phyloP scores from a whole-genome alignment of 2,888 invertebrate genomes.

The Tetranychus piercei region DNA sequence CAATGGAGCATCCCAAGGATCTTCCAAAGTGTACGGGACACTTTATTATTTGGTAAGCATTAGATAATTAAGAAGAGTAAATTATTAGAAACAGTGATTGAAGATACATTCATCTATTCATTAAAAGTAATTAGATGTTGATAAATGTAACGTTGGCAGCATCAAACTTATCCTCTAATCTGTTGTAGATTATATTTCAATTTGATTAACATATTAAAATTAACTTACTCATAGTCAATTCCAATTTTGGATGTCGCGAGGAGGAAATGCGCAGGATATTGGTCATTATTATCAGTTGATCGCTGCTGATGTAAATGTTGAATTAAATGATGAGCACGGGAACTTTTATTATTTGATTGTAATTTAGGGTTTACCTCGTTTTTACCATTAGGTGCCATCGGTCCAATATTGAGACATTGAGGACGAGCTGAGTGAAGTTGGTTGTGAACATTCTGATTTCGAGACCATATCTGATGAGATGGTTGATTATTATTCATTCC shows the following conservation, averaged over 20 bases:
- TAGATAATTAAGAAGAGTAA: background rate
- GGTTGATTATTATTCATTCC: background rate
- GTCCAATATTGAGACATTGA: background rate
- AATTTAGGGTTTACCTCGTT: too few relatives aligned
- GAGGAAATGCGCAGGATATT: background rate
- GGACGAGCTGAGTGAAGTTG: background rate
- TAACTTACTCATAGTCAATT: background rate
- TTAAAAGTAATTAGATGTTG: too few relatives aligned
- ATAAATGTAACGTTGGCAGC: too few relatives aligned
- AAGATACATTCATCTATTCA: too few relatives aligned
- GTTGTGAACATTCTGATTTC: background rate
- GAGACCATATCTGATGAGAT: background rate
- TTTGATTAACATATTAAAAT: background rate
- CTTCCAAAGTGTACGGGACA: constrained; percentile 17
- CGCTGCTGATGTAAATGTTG: background rate
- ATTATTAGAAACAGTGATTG: background rate
- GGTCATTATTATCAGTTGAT: background rate
- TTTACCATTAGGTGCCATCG: too few relatives aligned
- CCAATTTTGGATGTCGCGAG: background rate
- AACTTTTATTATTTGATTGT: background rate
- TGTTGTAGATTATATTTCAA: background rate
- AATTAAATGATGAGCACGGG: background rate
- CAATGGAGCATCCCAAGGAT: constrained; percentile 27
- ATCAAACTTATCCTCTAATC: background rate
- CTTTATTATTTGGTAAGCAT: background rate